phyloP scores from a whole-genome alignment of 2,113 vertebrate genomes.

The Malurus elegans region DNA sequence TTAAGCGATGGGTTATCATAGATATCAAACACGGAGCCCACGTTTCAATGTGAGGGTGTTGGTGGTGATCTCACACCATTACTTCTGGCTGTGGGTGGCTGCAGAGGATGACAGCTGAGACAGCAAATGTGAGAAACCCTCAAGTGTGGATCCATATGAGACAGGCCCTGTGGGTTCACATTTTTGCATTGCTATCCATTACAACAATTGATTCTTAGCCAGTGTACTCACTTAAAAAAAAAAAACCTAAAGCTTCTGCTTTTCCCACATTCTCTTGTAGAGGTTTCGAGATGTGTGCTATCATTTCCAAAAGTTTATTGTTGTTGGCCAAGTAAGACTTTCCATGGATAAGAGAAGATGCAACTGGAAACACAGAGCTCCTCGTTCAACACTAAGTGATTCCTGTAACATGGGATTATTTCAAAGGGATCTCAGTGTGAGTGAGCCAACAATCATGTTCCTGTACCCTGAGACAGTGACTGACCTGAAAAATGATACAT shows the following conservation, averaged over 20 bases:
- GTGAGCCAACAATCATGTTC: not conserved
- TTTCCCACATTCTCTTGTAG: not conserved
- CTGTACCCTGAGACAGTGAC: not conserved
- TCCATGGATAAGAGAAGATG: not conserved
- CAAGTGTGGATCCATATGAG: not conserved
- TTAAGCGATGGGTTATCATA: not conserved
- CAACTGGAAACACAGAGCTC: not conserved
- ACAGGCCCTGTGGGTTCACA: not conserved
- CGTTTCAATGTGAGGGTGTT: not conserved
- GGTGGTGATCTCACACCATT: accelerated
- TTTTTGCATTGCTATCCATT: not conserved
- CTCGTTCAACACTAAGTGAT: accelerated
- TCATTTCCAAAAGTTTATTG: not conserved
- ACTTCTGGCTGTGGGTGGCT: not conserved
- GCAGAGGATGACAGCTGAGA: not conserved
- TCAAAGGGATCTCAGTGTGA: not conserved
- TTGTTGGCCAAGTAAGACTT: not conserved
- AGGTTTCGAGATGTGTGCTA: not conserved
- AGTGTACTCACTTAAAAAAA: not conserved
- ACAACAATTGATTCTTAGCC: not conserved
- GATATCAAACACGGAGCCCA: not conserved
- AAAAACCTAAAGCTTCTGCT: not conserved
- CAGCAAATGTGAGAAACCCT: not conserved
- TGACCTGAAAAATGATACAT: not conserved
- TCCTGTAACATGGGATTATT: not conserved